Percentiles rank a stretch among this genome's conserved stretches.
phyloP scores from a whole-genome alignment of 2,888 invertebrate genomes.

The Dendrolimus houi region DNA sequence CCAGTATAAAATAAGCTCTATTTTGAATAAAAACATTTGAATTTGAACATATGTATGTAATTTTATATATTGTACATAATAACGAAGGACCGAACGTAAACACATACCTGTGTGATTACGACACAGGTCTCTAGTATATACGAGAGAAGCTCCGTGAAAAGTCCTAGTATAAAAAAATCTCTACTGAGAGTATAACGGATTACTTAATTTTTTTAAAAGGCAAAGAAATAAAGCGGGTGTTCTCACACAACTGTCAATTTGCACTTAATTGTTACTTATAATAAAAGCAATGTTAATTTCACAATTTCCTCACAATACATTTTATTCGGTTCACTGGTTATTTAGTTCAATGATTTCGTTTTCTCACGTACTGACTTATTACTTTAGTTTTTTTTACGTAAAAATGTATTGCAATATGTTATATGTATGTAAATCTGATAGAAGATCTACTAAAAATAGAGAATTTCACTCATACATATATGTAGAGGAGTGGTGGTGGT shows the following conservation, averaged over 20 bases:
- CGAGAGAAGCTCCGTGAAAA: no score
- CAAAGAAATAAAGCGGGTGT: not conserved
- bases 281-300: constrained; percentile 2
- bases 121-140: no score
- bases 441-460: no score
- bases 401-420: constrained; percentile 7
- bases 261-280: not conserved
- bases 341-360: constrained; percentile 9
- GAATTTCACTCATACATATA: no score
- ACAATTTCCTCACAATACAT: constrained; percentile 6
- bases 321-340: constrained; percentile 8
- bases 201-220: not conserved
- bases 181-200: constrained; percentile 3
- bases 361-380: constrained; percentile 1
- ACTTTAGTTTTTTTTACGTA: constrained; percentile 3
- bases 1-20: no score
- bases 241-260: not conserved
- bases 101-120: no score
- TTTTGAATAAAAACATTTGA: no score
- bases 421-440: constrained; percentile 4
- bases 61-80: no score
- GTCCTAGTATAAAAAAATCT: no score
- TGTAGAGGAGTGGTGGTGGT: no score
- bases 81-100: no score
- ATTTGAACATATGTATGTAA: no score